Conservation (phyloP, 2,113 vertebrate genomes). For the Pachyramphus minor region DNA sequence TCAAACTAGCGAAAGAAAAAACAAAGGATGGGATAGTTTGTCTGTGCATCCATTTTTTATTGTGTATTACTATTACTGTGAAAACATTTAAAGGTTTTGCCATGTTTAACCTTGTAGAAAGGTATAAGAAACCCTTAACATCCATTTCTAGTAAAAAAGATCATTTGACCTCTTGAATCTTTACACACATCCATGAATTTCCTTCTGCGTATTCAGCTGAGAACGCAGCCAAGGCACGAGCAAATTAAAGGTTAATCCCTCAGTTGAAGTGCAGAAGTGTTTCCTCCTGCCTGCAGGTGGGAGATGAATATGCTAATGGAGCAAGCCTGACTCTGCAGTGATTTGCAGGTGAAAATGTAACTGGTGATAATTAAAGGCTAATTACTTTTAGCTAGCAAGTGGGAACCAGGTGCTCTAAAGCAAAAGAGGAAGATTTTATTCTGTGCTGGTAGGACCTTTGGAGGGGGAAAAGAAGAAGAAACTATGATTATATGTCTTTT, state of each 20-base stretch:
- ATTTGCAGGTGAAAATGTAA: conserved; percentile 73
- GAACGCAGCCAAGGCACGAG: neutral
- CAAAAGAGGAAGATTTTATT: neutral
- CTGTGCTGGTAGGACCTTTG: neutral
- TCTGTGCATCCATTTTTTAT: neutral
- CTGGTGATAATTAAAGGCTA: conserved; percentile 75
- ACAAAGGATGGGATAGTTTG: neutral
- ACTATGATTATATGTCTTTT: neutral
- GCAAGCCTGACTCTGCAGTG: conserved; percentile 40
- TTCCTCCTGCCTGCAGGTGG: conserved; percentile 18
- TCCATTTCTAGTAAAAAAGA: neutral
- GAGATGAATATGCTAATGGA: conserved; percentile 60
- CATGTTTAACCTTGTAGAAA: neutral
- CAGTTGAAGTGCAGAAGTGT: neutral
- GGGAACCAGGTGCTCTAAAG: conserved; percentile 62
- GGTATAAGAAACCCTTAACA: neutral
- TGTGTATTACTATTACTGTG: neutral
- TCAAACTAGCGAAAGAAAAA: neutral
- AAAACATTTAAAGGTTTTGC: neutral
- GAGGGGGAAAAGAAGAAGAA: accelerated
- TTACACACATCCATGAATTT: accelerated
- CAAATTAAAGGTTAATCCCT: conserved; percentile 40
- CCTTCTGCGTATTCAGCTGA: neutral
- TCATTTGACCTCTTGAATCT: neutral
- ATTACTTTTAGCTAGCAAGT: conserved; percentile 67